A percentile compares a stretch with the other conserved stretches of the same genome.
Evolutionary conservation across 1,140 invertebrate species (phyloP).

Genomic region (Drosophila lowei): DNA sequence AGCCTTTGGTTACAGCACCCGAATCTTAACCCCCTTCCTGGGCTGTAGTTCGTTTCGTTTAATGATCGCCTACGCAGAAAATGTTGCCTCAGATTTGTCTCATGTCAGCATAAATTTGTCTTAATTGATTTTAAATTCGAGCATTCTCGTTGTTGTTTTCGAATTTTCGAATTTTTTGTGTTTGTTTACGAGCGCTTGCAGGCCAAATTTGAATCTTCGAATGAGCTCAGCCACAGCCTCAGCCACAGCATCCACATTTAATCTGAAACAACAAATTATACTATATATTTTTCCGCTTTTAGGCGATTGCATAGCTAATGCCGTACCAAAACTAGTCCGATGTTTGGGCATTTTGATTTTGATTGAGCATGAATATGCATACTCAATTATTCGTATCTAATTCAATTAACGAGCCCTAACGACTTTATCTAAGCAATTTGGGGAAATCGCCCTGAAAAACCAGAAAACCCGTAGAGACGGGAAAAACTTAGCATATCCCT

Average conservation of each 20-base stretch:
- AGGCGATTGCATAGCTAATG: conserved; percentile 66
- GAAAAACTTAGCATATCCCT: conserved; percentile 13
- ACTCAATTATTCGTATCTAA: conserved; percentile 57
- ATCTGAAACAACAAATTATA: conserved; percentile 51
- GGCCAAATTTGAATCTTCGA: conserved; percentile 55
- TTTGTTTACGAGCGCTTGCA: conserved; percentile 58
- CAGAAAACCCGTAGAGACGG: neutral
- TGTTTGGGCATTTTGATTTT: conserved; percentile 25
- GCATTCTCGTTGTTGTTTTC: conserved; percentile 47
- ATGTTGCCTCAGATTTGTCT: conserved; percentile 67
- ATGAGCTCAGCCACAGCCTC: conserved; percentile 16
- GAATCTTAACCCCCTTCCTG: conserved; percentile 5
- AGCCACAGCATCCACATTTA: conserved; percentile 23
- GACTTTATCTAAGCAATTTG: conserved; percentile 63
- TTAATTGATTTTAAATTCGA: conserved; percentile 80
- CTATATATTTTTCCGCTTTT: conserved; percentile 57
- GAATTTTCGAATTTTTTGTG: too few relatives aligned
- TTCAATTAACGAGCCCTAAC: conserved; percentile 68
- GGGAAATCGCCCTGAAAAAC: conserved; percentile 24
- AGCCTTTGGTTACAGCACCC: conserved; percentile 33
- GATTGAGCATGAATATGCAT: conserved; percentile 77
- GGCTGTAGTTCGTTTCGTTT: conserved; percentile 51
- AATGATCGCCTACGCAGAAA: conserved; percentile 70
- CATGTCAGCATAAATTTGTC: conserved; percentile 78
- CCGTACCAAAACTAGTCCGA: conserved; percentile 21